A percentile compares a stretch with the other conserved stretches of the same genome.
These are phyloP conservation scores for Colaptes auratus DNA, from an alignment of 2,113 vertebrate species.

Conservation along the genomic window DNA sequence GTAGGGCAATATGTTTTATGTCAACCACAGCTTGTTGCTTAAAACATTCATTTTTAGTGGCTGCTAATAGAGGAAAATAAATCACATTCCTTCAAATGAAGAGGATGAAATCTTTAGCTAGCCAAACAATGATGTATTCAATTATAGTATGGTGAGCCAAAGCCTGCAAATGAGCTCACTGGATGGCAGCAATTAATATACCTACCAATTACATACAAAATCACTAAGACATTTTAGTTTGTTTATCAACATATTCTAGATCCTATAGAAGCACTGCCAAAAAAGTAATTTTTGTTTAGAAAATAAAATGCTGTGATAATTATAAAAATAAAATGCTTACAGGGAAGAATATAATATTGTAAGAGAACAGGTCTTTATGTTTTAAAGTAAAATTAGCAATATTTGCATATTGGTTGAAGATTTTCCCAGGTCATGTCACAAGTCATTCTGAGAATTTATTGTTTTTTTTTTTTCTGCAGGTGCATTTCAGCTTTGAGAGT, in stretches of 20 bases:
- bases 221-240: neutral
- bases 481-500: neutral
- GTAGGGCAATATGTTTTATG: neutral
- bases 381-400: neutral
- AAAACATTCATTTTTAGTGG: neutral
- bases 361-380: neutral
- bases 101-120: slow-evolving; percentile 38
- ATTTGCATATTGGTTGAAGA: neutral
- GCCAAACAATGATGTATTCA: slow-evolving; percentile 15
- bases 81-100: slow-evolving; percentile 1
- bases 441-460: neutral
- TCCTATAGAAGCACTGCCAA: neutral
- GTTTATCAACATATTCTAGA: neutral
- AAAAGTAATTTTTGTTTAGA: neutral
- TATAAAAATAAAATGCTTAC: neutral
- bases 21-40: neutral
- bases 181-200: slow-evolving; percentile 45
- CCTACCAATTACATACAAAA: neutral
- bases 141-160: slow-evolving; percentile 1
- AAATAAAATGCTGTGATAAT: neutral
- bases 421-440: neutral
- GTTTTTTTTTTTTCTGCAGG: neutral
- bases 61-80: slow-evolving; percentile 1
- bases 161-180: slow-evolving; percentile 15
- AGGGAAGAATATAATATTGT: neutral